These are phyloP conservation scores for Zoanthus gigantus DNA, from an alignment of 92 coral and sea anemone species.

Conservation along the genomic window DNA sequence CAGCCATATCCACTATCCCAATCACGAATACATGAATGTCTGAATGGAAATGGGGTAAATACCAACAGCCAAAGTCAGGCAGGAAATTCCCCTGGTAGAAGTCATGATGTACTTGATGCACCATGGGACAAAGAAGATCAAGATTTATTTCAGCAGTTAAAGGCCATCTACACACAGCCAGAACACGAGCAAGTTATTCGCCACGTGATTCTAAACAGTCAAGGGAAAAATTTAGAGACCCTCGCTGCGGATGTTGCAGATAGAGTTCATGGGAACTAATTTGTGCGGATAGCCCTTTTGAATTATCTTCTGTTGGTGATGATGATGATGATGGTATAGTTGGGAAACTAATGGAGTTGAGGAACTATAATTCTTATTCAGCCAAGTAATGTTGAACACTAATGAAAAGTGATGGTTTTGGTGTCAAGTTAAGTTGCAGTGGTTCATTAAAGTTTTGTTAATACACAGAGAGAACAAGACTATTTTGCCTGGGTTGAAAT, in stretches of 20 bases:
- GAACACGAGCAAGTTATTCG: slow-evolving; percentile 14
- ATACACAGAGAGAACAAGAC: too few species aligned
- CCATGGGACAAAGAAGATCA: slow-evolving; percentile 16
- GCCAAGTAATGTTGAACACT: too few species aligned
- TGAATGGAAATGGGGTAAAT: not conserved
- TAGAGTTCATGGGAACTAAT: not conserved
- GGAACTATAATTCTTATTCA: not conserved
- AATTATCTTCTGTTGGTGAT: not conserved
- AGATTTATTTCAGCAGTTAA: slow-evolving; percentile 20
- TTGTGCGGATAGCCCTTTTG: not conserved
- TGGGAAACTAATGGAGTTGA: not conserved
- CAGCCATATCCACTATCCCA: slow-evolving; percentile 8
- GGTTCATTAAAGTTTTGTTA: too few species aligned
- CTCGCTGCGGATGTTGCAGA: not conserved
- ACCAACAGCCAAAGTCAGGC: not conserved
- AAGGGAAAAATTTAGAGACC: not conserved
- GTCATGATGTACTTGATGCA: slow-evolving; percentile 26
- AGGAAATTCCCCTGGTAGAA: not conserved
- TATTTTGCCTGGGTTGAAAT: too few species aligned
- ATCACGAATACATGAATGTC: slow-evolving; percentile 8
- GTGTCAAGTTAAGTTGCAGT: too few species aligned
- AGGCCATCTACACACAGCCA: slow-evolving; percentile 8
- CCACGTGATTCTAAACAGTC: not conserved
- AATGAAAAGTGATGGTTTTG: too few species aligned
- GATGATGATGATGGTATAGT: not conserved